Evolutionary conservation across 2,797 vertebrate genomes (phyloP).

Genomic region (Notolabrus celidotus): DNA sequence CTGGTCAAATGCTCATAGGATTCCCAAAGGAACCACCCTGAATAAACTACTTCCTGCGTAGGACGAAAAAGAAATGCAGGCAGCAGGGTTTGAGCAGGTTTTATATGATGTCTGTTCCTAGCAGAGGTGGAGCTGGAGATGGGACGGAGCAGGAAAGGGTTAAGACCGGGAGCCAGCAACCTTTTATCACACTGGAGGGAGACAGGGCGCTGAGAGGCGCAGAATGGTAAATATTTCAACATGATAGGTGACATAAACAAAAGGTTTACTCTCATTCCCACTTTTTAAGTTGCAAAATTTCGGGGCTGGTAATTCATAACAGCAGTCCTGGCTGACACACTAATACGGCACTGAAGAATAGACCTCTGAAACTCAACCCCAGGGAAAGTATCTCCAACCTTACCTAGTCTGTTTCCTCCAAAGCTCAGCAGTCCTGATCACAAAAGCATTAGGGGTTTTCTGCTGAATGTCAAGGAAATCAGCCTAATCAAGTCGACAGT

Average conservation of each 20-base stretch:
- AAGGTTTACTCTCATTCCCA: slow-evolving; percentile 83
- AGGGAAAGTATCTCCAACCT: slow-evolving; percentile 33
- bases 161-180: slow-evolving; percentile 78
- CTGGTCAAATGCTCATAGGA: slow-evolving; percentile 81
- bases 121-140: slow-evolving; percentile 63
- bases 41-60: slow-evolving; percentile 77
- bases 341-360: slow-evolving; percentile 75
- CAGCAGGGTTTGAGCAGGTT: slow-evolving; percentile 65
- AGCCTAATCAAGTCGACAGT: slow-evolving; percentile 21
- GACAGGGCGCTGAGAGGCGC: slow-evolving; percentile 78
- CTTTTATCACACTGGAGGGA: slow-evolving; percentile 85
- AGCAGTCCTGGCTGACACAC: slow-evolving; percentile 68
- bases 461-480: slow-evolving; percentile 18
- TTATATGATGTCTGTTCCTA: slow-evolving; percentile 66
- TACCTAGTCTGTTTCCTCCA: slow-evolving; percentile 30
- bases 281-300: slow-evolving; percentile 86
- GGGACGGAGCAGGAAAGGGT: slow-evolving; percentile 76
- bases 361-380: slow-evolving; percentile 51
- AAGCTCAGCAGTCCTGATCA: slow-evolving; percentile 41
- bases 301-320: slow-evolving; percentile 82
- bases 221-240: slow-evolving; percentile 86
- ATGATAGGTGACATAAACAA: slow-evolving; percentile 88
- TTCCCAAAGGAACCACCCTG: slow-evolving; percentile 72
- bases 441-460: slow-evolving; percentile 21
- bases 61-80: slow-evolving; percentile 47